Evolutionary conservation across 2,888 invertebrate species (phyloP), one percentile per base, ranked within the genome.

Genomic region (Eristalis tenax): DNA sequence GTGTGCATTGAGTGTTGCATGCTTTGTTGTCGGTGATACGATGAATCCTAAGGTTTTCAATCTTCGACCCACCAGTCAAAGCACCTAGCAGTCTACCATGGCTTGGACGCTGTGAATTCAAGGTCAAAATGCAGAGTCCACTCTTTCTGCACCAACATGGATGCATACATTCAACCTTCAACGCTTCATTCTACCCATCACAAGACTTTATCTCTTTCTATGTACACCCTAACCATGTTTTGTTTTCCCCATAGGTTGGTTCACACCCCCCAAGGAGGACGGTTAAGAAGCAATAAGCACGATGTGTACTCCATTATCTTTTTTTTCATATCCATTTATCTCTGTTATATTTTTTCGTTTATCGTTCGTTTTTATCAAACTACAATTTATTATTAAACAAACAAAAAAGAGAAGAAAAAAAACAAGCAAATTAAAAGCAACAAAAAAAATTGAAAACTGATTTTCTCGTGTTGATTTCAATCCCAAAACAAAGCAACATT

Each of bases 181-280:
- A 35, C 35, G 8, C 35, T 1, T 4, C 18, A 50, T 50, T 50
- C 8, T 18, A 50, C 18, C 50, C 15, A 15, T 13, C 13, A 59
- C 26, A 59, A 3, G 8, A 3, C 13, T 13, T 1, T 11, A 59
- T 23, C 26, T 0, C 32, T 59, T 26, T 22, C 35, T 35, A 35
- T 35, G 35, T 10, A 35, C 35, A 35, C 35, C 5, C 32, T 59
- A 50, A 50, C n/a, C 50, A 50, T 18, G 1, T n/a, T 38, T 8
- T 82, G 50, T 18, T 71, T 83, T 89, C 78, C 89, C 26, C 10
- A 15, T 94, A 97, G 97, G 97, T 90, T 97, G 97, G 97, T 97
- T 97, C 93, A 97, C 97, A 91, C 97, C 97, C 76, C 97, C 97
- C 38, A 97, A 97, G 93, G 97, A 97, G 94, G 97, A 97, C 94